Evolutionary conservation across 2,888 invertebrate species (phyloP).

Genomic region (Stramonita haemastoma): DNA sequence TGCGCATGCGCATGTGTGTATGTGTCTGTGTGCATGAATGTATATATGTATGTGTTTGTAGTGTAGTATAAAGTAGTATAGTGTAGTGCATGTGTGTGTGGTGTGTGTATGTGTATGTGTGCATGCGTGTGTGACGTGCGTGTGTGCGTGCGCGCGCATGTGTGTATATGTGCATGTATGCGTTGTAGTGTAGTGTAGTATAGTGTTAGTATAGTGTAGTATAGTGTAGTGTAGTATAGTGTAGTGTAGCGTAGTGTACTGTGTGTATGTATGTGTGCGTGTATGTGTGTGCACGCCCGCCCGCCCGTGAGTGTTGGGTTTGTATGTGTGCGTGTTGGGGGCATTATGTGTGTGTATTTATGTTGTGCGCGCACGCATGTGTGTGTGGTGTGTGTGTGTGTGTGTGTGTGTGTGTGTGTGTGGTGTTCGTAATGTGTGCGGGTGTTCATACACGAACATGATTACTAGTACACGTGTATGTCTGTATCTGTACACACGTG

Average conservation of each 20-base stretch:
- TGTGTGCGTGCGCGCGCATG: background rate
- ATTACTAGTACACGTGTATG: too few species aligned
- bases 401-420: background rate
- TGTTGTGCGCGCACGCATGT: background rate
- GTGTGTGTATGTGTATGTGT: too few species aligned
- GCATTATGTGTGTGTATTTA: background rate
- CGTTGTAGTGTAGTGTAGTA: background rate
- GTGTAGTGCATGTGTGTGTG: too few species aligned
- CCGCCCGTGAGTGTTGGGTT: background rate
- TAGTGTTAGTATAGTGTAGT: too few species aligned
- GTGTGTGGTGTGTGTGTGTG: background rate
- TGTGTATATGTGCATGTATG: background rate
- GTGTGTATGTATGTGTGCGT: background rate
- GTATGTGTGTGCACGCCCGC: background rate
- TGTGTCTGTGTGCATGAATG: constrained; percentile 5
- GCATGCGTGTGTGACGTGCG: too few species aligned
- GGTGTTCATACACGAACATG: too few species aligned
- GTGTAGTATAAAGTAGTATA: background rate
- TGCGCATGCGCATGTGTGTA: background rate
- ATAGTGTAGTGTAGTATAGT: too few species aligned
- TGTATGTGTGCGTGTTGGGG: background rate
- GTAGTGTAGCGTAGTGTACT: too few species aligned
- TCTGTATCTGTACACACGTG: too few species aligned
- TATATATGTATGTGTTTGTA: background rate
- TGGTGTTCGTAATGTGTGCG: background rate